Percentiles rank a stretch among this genome's conserved stretches.
These are phyloP conservation scores for Osmerus eperlanus DNA, from an alignment of 2,113 vertebrate species.

Conservation along the genomic window DNA sequence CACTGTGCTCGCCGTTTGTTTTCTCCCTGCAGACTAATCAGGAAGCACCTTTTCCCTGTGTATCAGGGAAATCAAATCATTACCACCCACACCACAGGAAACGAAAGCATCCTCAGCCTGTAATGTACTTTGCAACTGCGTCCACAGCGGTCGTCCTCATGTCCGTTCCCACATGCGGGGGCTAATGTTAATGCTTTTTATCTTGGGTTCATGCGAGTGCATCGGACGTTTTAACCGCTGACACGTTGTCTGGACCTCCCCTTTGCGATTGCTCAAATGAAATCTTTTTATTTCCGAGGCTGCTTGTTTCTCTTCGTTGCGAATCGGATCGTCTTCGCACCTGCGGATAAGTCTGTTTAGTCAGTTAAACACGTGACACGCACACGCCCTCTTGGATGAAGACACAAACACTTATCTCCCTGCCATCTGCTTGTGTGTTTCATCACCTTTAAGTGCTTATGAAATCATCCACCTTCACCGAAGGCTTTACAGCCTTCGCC, in stretches of 20 bases:
- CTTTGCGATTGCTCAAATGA: not conserved
- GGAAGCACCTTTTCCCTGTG: constrained; percentile 66
- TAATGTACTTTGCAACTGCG: constrained; percentile 59
- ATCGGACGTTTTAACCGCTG: constrained; percentile 32
- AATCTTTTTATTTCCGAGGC: too few relatives aligned
- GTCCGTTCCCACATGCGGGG: constrained; percentile 50
- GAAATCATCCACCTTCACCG: constrained; percentile 62
- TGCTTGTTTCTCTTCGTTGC: too few relatives aligned
- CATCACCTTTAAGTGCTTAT: constrained; percentile 74
- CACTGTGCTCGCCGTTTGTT: constrained; percentile 42
- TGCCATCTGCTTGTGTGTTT: constrained; percentile 62
- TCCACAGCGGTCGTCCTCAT: constrained; percentile 48
- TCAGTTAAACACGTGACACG: constrained; percentile 2
- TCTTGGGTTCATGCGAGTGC: constrained; percentile 43
- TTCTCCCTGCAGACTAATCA: constrained; percentile 64
- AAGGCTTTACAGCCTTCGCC: constrained; percentile 57
- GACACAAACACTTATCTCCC: constrained; percentile 38
- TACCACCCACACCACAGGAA: constrained; percentile 77
- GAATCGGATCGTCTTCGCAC: too few relatives aligned
- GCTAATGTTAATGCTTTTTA: constrained; percentile 66
- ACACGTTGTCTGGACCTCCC: not conserved
- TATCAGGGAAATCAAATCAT: constrained; percentile 73
- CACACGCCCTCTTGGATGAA: constrained; percentile 26
- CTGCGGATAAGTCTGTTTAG: not conserved
- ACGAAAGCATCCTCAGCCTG: constrained; percentile 69